These are phyloP conservation scores for Macrosoma leucophasiata DNA, from an alignment of 2,888 invertebrate genomes.

Conservation along the genomic window DNA sequence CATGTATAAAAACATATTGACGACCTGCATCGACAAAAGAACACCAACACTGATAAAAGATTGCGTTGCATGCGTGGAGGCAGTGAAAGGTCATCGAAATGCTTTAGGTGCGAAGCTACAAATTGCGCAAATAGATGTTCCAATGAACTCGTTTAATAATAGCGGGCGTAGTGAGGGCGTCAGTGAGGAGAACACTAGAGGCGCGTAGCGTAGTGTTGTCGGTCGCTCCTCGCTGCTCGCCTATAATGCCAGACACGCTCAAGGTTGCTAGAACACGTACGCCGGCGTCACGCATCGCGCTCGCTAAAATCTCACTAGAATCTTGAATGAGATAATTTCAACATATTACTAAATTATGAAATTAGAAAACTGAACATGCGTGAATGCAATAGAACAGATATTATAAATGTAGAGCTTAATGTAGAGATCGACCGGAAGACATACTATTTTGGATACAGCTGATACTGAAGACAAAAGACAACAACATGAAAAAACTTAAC, in stretches of 20 bases:
- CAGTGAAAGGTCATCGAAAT: conserved; percentile 63
- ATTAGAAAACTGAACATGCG: conserved; percentile 13
- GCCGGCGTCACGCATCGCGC: conserved; percentile 35
- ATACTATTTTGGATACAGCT: too few species aligned
- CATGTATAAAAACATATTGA: too few species aligned
- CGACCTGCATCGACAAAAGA: too few species aligned
- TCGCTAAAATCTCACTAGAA: conserved; percentile 39
- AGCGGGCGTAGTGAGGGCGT: conserved; percentile 68
- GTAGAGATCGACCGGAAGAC: too few species aligned
- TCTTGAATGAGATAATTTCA: conserved; percentile 36
- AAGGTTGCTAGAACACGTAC: conserved; percentile 45
- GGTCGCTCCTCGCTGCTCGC: conserved; percentile 23
- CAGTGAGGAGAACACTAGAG: conserved; percentile 34
- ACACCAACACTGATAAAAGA: too few species aligned
- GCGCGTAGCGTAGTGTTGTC: too few species aligned
- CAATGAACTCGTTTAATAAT: conserved; percentile 75
- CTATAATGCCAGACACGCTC: conserved; percentile 44
- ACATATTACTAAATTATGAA: conserved; percentile 21
- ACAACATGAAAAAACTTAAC: too few species aligned
- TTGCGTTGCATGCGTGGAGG: conserved; percentile 35
- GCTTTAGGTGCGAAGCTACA: conserved; percentile 61
- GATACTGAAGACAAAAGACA: too few species aligned
- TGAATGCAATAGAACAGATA: conserved; percentile 12
- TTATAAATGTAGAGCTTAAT: conserved; percentile 5
- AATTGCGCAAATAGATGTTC: conserved; percentile 75